Percentiles rank a stretch among this genome's conserved stretches.
These are phyloP conservation scores for Acipenser ruthenus DNA, from an alignment of 2,797 vertebrate genomes.

Conservation along the genomic window DNA sequence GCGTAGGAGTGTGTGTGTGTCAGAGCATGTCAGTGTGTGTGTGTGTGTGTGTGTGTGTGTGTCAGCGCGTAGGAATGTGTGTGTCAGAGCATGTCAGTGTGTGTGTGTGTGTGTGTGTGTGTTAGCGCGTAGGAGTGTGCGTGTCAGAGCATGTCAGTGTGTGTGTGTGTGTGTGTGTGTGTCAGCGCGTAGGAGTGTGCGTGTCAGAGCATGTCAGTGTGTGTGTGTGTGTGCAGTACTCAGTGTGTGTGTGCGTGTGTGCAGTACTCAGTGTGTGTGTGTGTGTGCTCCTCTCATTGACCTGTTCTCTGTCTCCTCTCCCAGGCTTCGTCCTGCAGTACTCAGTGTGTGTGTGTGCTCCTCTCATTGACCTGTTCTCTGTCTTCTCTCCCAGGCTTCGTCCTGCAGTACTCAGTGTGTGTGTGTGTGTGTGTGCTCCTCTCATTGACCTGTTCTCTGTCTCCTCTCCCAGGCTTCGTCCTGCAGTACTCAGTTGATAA, in stretches of 20 bases:
- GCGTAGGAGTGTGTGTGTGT: no score
- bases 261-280: neutral
- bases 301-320: neutral
- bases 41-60: no score
- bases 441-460: neutral
- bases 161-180: no score
- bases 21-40: no score
- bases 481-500: slow-evolving; percentile 96
- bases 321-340: slow-evolving; percentile 63
- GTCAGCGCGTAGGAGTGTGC: no score
- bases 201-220: no score
- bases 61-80: no score
- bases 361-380: neutral
- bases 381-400: slow-evolving; percentile 65
- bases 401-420: slow-evolving; percentile 86
- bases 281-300: neutral
- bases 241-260: neutral
- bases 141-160: no score
- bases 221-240: no score
- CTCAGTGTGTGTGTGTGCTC: slow-evolving; percentile 26
- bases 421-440: neutral
- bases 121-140: no score
- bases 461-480: slow-evolving; percentile 71
- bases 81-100: no score
- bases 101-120: no score